Base-by-base conservation (phyloP, 2,113 vertebrate genomes). In the Cranoglanis bouderius region DNA sequence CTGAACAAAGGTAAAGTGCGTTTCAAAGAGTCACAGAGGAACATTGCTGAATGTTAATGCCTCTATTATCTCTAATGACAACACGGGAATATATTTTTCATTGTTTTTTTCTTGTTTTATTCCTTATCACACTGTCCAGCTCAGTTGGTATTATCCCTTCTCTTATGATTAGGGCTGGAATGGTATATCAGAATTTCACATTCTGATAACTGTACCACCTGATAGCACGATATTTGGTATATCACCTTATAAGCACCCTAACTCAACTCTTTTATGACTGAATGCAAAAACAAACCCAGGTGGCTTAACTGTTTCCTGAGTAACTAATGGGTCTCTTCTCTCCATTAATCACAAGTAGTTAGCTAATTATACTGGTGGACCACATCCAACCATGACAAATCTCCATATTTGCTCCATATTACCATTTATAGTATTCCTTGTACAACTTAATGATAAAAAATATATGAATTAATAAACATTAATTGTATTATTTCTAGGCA, bases 31-130 rank as follows among this genome's bases (percentile, higher is more conserved):
- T 87, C 53, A 63, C 70, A 87, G 77, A 70, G 75, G 82, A 67
- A 14, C 63, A 40, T 16, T 10, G 49, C 18, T 90, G 88, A 88
- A 89, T 91, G 90, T 83, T 77, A 91, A 88, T 90, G 85, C 78
- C 51, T 84, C 85, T 75, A 74, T 85, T 89, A 88, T 80, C 70
- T 55, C 63, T 85, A 63, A 89, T 88, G 88, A 89, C 87, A 78
- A 84, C 40, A 38, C 9, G 35, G 65, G 88, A 83, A 91, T 83
- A 83, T 61, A 82, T 32, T 32, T 88, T 90, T 88, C 82, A 59
- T 40, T 77, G 8, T 40, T 82, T 63, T 82, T 4, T 82, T 43
- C 51, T 72, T 61, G 46, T 78, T 82, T 83, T 49, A 59, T 57
- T 87, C 40, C n/a, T 88, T 55, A 61, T 86, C 80, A 86, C 49